Evolutionary conservation across 1,140 invertebrate species (phyloP).

Genomic region (Eubasilissa regina): DNA sequence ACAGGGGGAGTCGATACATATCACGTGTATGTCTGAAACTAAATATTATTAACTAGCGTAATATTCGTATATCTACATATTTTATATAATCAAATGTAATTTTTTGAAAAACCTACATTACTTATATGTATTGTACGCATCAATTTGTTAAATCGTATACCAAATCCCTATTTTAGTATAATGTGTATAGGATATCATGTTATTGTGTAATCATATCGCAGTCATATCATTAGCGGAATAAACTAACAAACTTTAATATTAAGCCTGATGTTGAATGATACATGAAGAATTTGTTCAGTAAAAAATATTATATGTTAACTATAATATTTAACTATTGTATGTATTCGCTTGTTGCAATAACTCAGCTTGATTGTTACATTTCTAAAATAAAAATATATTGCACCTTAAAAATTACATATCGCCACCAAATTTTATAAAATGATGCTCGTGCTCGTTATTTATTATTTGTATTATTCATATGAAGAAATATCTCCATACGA

Average conservation of each 20-base stretch:
- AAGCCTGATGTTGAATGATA: neutral
- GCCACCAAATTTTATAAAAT: no score
- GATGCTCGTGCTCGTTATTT: no score
- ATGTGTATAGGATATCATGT: constrained; percentile 34
- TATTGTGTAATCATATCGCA: constrained; percentile 50
- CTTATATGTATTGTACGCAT: constrained; percentile 47
- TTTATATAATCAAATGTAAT: constrained; percentile 59
- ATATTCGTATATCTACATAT: constrained; percentile 53
- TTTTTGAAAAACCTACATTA: constrained; percentile 58
- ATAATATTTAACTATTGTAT: neutral
- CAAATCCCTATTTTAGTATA: constrained; percentile 55
- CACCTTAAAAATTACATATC: no score
- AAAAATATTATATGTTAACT: neutral
- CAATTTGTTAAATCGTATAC: constrained; percentile 57
- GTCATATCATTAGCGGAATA: constrained; percentile 58
- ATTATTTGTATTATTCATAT: no score
- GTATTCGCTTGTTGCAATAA: constrained; percentile 21
- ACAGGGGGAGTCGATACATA: constrained; percentile 61
- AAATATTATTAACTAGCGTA: constrained; percentile 48
- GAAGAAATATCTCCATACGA: no score
- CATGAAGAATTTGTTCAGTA: no score
- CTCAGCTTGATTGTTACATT: neutral
- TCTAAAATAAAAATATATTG: neutral
- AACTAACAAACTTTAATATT: constrained; percentile 30
- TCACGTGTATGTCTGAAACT: constrained; percentile 58